Evolutionary conservation across 2,113 vertebrate genomes (phyloP).

Genomic region (Muntiacus muntjak): DNA sequence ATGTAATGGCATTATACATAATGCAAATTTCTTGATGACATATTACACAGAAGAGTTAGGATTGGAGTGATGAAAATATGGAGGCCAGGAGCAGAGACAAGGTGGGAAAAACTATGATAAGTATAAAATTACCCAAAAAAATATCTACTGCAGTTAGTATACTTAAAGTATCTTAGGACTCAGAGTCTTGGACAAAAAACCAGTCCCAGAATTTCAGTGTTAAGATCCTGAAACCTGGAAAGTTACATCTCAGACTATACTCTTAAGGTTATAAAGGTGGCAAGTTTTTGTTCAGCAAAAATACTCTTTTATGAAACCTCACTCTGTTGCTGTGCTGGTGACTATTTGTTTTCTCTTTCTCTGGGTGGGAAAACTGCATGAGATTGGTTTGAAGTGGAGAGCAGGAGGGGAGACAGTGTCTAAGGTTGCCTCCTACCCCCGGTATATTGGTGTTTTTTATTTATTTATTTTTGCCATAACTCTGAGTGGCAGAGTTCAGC

Average conservation of each 20-base stretch:
- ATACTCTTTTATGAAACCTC: background rate
- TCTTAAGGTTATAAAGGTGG: background rate
- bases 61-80: background rate
- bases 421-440: background rate
- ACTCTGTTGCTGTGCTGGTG: background rate
- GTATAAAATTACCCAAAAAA: background rate
- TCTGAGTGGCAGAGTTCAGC: background rate
- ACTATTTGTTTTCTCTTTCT: background rate
- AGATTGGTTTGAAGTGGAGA: background rate
- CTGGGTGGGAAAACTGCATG: background rate
- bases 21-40: background rate
- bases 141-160: background rate
- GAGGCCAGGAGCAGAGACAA: background rate
- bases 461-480: background rate
- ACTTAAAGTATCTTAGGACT: slow-evolving; percentile 24
- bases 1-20: background rate
- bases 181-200: background rate
- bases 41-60: background rate
- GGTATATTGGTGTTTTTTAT: background rate
- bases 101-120: background rate
- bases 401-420: background rate
- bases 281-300: background rate
- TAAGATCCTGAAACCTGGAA: background rate
- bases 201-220: background rate
- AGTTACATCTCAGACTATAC: background rate